Conservation (phyloP, 2,888 invertebrate species). For the Scaptomyza polygonia region DNA sequence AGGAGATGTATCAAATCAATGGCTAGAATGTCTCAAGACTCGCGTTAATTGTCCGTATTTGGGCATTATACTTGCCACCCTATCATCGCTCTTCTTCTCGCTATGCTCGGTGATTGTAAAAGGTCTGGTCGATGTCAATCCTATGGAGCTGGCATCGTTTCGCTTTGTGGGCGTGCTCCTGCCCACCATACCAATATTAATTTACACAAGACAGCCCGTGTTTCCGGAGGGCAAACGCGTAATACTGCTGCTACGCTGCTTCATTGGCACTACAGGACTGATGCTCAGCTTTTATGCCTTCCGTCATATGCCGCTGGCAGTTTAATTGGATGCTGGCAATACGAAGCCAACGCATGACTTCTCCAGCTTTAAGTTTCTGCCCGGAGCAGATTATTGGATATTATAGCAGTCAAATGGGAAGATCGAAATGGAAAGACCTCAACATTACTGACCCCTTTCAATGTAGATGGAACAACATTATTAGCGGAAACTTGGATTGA, state of each 20-base stretch:
- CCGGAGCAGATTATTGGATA: slow-evolving; percentile 92
- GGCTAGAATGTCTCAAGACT: slow-evolving; percentile 75
- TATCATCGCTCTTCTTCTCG: slow-evolving; percentile 95
- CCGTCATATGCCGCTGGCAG: slow-evolving; percentile 95
- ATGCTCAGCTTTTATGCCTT: slow-evolving; percentile 97
- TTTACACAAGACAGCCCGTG: slow-evolving; percentile 91
- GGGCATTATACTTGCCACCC: slow-evolving; percentile 92
- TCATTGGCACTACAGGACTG: slow-evolving; percentile 93
- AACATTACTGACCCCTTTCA: slow-evolving; percentile 94
- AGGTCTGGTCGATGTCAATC: slow-evolving; percentile 92
- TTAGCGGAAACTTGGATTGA: slow-evolving; percentile 90
- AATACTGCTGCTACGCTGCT: slow-evolving; percentile 91
- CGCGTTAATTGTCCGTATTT: slow-evolving; percentile 89
- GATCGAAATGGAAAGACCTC: slow-evolving; percentile 95
- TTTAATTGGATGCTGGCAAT: slow-evolving; percentile 87
- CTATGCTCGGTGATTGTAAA: slow-evolving; percentile 96
- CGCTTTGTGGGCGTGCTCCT: slow-evolving; percentile 94
- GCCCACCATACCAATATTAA: slow-evolving; percentile 93
- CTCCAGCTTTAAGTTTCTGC: slow-evolving; percentile 99
- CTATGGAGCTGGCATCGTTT: slow-evolving; percentile 94
- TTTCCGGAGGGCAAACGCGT: slow-evolving; percentile 92
- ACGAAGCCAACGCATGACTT: slow-evolving; percentile 92
- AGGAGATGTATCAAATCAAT: slow-evolving; percentile 74
- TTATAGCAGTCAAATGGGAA: slow-evolving; percentile 96
- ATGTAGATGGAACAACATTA: slow-evolving; percentile 90